Base-by-base conservation (phyloP, 2,797 vertebrate species). In the Choloepus didactylus region DNA sequence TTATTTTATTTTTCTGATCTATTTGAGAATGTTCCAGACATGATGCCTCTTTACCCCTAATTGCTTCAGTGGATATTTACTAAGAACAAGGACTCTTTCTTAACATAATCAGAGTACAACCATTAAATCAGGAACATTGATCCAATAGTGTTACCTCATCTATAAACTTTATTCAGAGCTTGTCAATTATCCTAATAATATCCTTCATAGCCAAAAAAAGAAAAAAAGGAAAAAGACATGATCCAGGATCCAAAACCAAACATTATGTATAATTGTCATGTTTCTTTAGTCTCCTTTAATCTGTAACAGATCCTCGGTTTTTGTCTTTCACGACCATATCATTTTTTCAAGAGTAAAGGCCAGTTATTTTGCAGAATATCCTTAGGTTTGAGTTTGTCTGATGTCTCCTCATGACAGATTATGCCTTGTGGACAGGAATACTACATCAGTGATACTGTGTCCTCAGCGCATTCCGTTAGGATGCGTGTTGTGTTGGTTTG, bases 71-170 rank as follows among this genome's bases (percentile, higher is more conserved):
- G 7, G 41, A 3, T 67, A 10, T 54, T 79, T 89, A 54, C 46
- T 56, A 56, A 79, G 46, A 76, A 51, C 31, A 88, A 18, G 59
- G 46, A 77, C 4, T 12, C 38, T 89, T 25, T 77, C 59, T 41
- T 9, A 44, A 44, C 69, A 72, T 70, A 72, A 72, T 72, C 49
- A 49, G 49, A 64, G 29, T 64, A 64, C 31, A 75, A 46, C 41
- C 60, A 87, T 87, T 87, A 87, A 87, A 75, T 75, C 87, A 89
- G 35, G n/a, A 79, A 79, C 31, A 23, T 16, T 67, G n/a, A 79
- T 79, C 19, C n/a, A 54, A 2, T 54, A 41, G 25, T 29, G 3
- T 67, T 67, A n/a, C 14, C 31, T 73, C 18, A 25, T 54, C 60
- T 83, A 66, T 44, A 84, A 46, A 69, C 38, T 38, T 69, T 69